Evolutionary conservation across 2,888 invertebrate species (phyloP).

Genomic region (Carabus problematicus): DNA sequence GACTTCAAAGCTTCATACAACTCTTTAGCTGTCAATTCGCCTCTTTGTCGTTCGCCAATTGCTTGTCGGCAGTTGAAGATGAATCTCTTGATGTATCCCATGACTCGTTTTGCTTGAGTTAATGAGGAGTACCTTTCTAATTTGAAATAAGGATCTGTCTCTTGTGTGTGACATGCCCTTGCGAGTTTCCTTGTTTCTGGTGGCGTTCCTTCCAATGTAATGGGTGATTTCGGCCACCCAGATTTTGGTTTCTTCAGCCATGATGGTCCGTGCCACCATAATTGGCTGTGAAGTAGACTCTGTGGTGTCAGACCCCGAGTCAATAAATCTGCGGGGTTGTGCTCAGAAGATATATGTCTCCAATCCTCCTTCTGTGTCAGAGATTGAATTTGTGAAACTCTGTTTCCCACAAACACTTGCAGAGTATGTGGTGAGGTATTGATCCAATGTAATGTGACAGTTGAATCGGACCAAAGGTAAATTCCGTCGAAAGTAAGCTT

Average conservation of each 20-base stretch:
- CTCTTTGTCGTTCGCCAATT: no score
- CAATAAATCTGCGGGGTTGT: conserved; percentile 44
- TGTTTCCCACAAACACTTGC: conserved; percentile 49
- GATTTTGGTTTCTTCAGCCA: neutral
- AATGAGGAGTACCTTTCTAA: no score
- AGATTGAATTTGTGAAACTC: conserved; percentile 47
- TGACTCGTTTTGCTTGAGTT: no score
- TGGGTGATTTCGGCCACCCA: conserved; percentile 3
- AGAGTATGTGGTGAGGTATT: conserved; percentile 40
- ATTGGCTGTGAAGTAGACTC: neutral
- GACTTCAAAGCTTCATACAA: no score
- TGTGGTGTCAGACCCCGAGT: neutral
- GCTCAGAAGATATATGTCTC: conserved; percentile 43
- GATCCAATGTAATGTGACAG: conserved; percentile 50
- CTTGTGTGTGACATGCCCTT: no score
- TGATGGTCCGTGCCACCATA: neutral
- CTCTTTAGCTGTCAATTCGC: no score
- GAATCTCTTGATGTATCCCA: no score
- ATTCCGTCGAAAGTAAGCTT: conserved; percentile 24
- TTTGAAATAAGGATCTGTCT: no score
- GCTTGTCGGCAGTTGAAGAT: no score
- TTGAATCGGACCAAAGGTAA: conserved; percentile 49
- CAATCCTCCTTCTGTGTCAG: conserved; percentile 39
- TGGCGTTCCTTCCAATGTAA: no score
- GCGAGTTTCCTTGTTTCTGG: no score